These are phyloP conservation scores for Amblyjoppa fuscipennis DNA, from an alignment of 2,888 invertebrate species.

Conservation along the genomic window DNA sequence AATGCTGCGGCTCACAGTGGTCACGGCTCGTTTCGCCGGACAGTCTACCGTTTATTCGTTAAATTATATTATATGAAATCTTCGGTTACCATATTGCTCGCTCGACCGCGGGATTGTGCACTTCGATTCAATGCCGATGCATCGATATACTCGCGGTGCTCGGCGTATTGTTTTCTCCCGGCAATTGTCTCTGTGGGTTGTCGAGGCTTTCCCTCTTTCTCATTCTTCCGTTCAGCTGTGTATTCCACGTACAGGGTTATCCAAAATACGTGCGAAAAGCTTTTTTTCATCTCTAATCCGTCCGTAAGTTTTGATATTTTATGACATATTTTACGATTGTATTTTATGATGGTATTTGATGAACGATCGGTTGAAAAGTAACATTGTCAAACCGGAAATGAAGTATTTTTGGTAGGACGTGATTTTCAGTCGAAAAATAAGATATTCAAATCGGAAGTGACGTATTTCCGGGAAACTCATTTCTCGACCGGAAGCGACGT, in stretches of 20 bases:
- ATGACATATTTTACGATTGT: no score
- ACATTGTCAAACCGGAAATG: no score
- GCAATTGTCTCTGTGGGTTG: conserved; percentile 41
- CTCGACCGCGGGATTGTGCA: conserved; percentile 32
- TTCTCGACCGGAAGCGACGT: no score
- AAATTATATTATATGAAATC: conserved; percentile 45
- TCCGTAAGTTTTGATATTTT: no score
- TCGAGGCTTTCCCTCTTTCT: conserved; percentile 43
- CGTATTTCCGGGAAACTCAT: neutral
- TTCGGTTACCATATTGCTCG: conserved; percentile 47
- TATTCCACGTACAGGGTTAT: neutral
- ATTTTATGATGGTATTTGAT: no score
- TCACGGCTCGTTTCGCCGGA: conserved; percentile 44
- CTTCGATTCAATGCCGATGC: conserved; percentile 32
- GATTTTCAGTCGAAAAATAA: no score
- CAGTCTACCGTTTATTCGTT: conserved; percentile 43
- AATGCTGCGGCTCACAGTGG: conserved; percentile 33
- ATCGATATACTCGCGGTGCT: neutral
- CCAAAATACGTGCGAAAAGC: neutral
- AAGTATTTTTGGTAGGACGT: no score
- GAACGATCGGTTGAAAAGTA: no score
- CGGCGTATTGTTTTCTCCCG: conserved; percentile 47
- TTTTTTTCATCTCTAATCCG: neutral
- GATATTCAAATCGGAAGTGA: no score
- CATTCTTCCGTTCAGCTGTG: neutral